A percentile compares a stretch with the other conserved stretches of the same genome.
phyloP scores from a whole-genome alignment of 64 coral and sea anemone genomes.

The Catalaphyllia jardinei region DNA sequence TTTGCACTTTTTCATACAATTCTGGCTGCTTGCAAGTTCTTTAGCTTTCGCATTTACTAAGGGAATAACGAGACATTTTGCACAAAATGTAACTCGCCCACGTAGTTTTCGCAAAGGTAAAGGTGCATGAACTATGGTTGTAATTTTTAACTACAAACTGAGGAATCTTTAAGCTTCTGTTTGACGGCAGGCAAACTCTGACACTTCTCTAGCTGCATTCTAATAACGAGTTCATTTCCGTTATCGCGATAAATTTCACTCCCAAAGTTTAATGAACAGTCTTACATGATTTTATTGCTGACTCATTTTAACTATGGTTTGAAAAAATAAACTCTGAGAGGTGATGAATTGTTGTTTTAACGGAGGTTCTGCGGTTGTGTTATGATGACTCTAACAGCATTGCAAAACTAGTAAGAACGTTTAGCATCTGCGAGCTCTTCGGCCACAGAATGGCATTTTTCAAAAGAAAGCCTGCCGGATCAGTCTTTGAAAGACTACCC shows the following conservation, averaged over 20 bases:
- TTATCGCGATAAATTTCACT: background rate
- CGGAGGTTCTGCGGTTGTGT: background rate
- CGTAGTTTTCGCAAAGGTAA: background rate
- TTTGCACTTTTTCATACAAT: too few relatives aligned
- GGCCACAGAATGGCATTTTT: background rate
- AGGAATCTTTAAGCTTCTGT: background rate
- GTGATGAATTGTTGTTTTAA: background rate
- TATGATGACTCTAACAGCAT: background rate
- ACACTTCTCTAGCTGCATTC: too few relatives aligned
- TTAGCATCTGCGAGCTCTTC: background rate
- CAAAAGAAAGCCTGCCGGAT: background rate
- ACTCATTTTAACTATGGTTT: background rate
- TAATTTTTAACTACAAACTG: background rate
- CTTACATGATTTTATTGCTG: background rate
- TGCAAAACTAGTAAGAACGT: background rate
- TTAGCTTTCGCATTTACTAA: too few relatives aligned
- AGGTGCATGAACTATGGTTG: background rate
- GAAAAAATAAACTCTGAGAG: background rate
- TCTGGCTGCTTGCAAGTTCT: too few relatives aligned
- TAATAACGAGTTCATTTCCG: background rate
- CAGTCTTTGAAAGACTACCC: background rate
- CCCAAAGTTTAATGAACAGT: background rate
- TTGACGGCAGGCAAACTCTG: background rate
- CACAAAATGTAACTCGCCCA: too few relatives aligned
- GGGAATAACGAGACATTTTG: too few relatives aligned